Evolutionary conservation across 2,113 vertebrate genomes (phyloP).

Genomic region (Notothenia coriiceps): DNA sequence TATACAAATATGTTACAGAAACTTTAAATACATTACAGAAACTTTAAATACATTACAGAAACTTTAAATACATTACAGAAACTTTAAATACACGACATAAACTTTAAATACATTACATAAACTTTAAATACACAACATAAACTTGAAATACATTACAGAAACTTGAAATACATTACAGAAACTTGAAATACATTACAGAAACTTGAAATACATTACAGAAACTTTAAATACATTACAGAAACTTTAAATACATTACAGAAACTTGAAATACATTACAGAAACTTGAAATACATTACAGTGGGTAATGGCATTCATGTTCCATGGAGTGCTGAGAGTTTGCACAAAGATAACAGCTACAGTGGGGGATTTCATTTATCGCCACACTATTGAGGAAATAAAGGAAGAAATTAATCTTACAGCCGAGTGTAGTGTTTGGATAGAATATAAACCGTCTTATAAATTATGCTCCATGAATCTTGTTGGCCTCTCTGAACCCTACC

Average conservation of each 20-base stretch:
- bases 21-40: not conserved
- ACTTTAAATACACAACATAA: not conserved
- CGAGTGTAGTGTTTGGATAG: conserved; percentile 4
- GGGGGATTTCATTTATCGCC: not conserved
- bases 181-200: not conserved
- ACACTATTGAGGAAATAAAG: not conserved
- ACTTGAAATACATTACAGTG: not conserved
- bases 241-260: not conserved
- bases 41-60: not conserved
- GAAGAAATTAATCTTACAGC: conserved; percentile 1
- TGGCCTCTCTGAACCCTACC: not conserved
- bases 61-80: not conserved
- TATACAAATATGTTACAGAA: too few species aligned
- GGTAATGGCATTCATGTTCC: not conserved
- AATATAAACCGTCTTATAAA: not conserved
- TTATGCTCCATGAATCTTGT: not conserved
- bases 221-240: not conserved
- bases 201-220: not conserved
- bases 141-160: not conserved
- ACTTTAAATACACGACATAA: too few species aligned
- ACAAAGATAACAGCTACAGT: not conserved
- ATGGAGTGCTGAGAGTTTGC: not conserved
- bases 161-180: too few species aligned
- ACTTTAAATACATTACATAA: not conserved
- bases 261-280: not conserved